Evolutionary conservation across 1,140 invertebrate genomes (phyloP).

Genomic region (Pogonomyrmex californicus): DNA sequence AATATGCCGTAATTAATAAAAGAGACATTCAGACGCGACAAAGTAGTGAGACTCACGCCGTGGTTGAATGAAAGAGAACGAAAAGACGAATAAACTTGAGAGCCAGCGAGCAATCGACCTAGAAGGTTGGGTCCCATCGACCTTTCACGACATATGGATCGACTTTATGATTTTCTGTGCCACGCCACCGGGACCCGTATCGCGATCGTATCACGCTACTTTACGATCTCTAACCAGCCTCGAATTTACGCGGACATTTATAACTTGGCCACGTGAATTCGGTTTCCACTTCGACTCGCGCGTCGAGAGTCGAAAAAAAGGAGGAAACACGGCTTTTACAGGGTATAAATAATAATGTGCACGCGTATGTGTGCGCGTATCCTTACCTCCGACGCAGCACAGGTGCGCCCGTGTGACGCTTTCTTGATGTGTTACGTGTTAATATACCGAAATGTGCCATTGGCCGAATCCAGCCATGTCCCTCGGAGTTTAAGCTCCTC

Average conservation of each 20-base stretch:
- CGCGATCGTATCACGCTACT: constrained; percentile 67
- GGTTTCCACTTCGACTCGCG: constrained; percentile 58
- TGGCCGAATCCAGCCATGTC: constrained; percentile 46
- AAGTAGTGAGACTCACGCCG: background rate
- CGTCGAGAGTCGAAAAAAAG: constrained; percentile 61
- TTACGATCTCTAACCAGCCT: constrained; percentile 78
- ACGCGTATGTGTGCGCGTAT: constrained; percentile 45
- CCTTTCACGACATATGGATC: constrained; percentile 29
- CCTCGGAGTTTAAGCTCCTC: constrained; percentile 22
- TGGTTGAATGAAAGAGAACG: background rate
- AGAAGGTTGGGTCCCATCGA: constrained; percentile 25
- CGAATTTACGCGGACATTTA: constrained; percentile 82
- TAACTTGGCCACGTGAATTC: constrained; percentile 77
- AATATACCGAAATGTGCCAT: constrained; percentile 73
- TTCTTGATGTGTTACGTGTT: constrained; percentile 80
- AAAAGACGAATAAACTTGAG: constrained; percentile 53
- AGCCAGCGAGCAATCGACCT: constrained; percentile 42
- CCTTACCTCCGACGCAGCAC: constrained; percentile 35
- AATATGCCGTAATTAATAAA: constrained; percentile 33
- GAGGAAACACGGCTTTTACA: constrained; percentile 63
- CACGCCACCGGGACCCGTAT: constrained; percentile 60
- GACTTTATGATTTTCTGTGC: constrained; percentile 78
- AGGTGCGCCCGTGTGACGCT: constrained; percentile 72
- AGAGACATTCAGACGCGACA: constrained; percentile 12
- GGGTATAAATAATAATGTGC: constrained; percentile 74